Evolutionary conservation across 2,888 invertebrate genomes (phyloP), one percentile per base, ranked within the genome.

Genomic region (Cephus runcator): DNA sequence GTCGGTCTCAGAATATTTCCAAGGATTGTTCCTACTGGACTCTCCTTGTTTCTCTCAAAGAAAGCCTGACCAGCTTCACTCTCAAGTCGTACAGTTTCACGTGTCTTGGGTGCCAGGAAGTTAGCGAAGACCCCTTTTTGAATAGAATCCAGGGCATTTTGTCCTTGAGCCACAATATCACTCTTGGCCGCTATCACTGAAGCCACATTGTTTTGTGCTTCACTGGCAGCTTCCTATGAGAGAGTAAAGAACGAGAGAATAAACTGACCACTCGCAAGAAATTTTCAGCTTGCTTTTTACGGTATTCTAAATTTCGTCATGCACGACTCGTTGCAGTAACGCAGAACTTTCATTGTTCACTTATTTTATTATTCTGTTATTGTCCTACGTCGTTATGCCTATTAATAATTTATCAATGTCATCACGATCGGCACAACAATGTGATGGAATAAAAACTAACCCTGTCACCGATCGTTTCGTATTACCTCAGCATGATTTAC

Each of bases 1-100:
- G 93, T 93, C 0, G 96, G 95, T 93, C 86, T 91, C 56, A 87
- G 84, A 77, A 87, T 91, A 11, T 78, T 86, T 40, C 87, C 84
- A 12, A 91, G 75, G n/a, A 87, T 34, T 1, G 77, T 77, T 15
- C 80, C 80, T 1, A 88, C 76, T 0, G 88, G 86, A 34, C 87
- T 86, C 11, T 78, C 34, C 4, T 82, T 77, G 30, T 81, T 86
- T 40, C 74, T 84, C 69, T 91, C 91, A 0, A 89, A 78, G 1
- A 90, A 4, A 4, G 81, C 82, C 77, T 91, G 91, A 0, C 71
- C 87, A 0, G 34, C 69, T 30, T 88, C 87, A 35, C 75, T 85
- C 79, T 90, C 90, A 30, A 91, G 80, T 33, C 84, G 81, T 0
- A 81, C 87, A 0, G 84, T 89, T 77, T 90, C 91, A 0, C 87